Evolutionary conservation across 1,140 invertebrate genomes (phyloP), one percentile per base, ranked within the genome.

Genomic region (Papilio aristodemus): DNA sequence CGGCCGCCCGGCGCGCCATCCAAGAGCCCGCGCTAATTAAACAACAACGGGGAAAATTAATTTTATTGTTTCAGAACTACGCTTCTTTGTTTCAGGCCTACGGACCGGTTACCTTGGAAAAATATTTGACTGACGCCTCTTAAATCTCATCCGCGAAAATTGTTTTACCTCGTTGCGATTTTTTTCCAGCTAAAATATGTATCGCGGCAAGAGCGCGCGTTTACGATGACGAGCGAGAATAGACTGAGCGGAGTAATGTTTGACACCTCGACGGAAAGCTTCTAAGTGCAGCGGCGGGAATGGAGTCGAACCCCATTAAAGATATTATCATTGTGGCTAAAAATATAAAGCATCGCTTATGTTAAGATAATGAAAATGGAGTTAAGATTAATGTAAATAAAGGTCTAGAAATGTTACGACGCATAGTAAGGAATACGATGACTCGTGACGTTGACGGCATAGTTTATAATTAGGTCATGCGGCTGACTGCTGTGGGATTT

Each of bases 1-100:
- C 83, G 87, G 81, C 83, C 85, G 85, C 83, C 85, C 83, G 85
- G 80, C 81, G 78, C 80, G 81, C 84, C 78, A 84, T 85, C 85
- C 81, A 83, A 83, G 79, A 86, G 76, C 86, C 81, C 77, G 74
- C 83, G 86, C 87, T 89, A 89, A 91, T 91, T 91, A 89, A 91
- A 91, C 87, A 89, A 86, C 86, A 87, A 87, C 84, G 84, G 83
- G 80, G 86, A 86, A 89, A 89, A 87, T 88, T 88, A 90, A 90
- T 87, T 87, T 87, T 83, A 89, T 91, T 89, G 87, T 89, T 89
- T 86, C 85, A 82, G 82, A 85, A 86, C 81, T 84, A 76, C 81
- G 81, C 81, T 81, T 87, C 88, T 89, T 87, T 90, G 85, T 86
- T 85, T 78, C 71, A 71, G 66, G 71, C 71, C 74, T 80, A 76